Base-by-base conservation (phyloP, 2,888 invertebrate species). In the Nebria salina region DNA sequence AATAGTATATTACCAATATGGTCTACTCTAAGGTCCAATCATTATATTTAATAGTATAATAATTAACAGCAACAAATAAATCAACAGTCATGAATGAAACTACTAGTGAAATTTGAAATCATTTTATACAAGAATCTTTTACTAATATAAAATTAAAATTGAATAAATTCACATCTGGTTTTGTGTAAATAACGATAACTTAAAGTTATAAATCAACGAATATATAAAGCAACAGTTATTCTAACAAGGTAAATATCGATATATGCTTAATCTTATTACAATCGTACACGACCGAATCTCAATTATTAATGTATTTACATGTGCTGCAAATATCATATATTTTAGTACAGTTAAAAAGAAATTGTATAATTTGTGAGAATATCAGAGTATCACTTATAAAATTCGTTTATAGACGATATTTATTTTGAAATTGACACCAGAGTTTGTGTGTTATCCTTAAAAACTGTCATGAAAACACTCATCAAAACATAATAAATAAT, bases 1-100 rank as follows among this genome's bases (percentile, higher is more conserved):
- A 72, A 68, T 75, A 42, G 8, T 73, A 13, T 70, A 66, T 34
- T 80, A 80, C 80, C 80, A 80, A 80, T 80, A 80, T 80, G 80
- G 80, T 80, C 80, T 80, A 80, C 80, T 66, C 80, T 80, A 80
- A 75, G 68, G 68, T 79, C 73, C 79, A 79, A 80, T 25, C 68
- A 68, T 80, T 78, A 73, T 20, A 75, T 74, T 66, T 74, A 79
- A 79, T 74, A 66, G 79, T 79, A 54, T 75, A 79, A 77, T 74
- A 65, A 74, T 79, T 77, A 70, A n/a, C 65, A 76, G 73, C 73
- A 73, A 73, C 73, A 42, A 73, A 43, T 68, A 42, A 73, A 43
- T 68, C 43, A 73, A 73, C 79, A 79, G 75, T 79, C 79, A 66
- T 74, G 65, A 75, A 73, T 54, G 54, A 1, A 54, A 54, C 4